Evolutionary conservation across 2,113 vertebrate genomes (phyloP).

Genomic region (Dendropsophus ebraccatus): DNA sequence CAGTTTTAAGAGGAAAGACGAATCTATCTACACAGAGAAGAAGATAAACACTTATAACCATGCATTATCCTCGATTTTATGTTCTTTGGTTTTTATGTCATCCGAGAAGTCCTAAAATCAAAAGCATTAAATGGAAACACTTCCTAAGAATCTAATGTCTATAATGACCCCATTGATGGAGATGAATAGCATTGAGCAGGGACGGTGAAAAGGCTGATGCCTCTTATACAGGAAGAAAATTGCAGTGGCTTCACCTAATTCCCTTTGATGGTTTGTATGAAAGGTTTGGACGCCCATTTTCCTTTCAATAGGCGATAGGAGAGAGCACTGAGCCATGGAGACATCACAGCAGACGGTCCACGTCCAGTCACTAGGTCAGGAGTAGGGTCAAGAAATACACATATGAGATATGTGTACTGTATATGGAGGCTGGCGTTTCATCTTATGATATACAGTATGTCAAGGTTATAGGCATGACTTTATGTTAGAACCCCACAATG

Average conservation of each 20-base stretch:
- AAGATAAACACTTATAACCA: too few relatives aligned
- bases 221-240: background rate
- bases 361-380: background rate
- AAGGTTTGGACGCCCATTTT: background rate
- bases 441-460: too few relatives aligned
- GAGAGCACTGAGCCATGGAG: background rate
- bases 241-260: conserved; percentile 3
- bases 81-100: too few relatives aligned
- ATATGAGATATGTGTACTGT: too few relatives aligned
- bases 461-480: too few relatives aligned
- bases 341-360: background rate
- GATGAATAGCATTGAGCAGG: background rate
- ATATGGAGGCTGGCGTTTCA: too few relatives aligned
- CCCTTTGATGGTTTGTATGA: background rate
- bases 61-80: too few relatives aligned
- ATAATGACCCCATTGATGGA: background rate
- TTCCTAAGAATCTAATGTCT: background rate
- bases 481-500: too few relatives aligned
- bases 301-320: background rate
- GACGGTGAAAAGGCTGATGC: background rate
- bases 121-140: background rate
- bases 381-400: background rate
- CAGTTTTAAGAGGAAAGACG: too few relatives aligned
- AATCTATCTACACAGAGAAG: too few relatives aligned
- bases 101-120: background rate